Evolutionary conservation across 2,888 invertebrate species (phyloP), one percentile per base, ranked within the genome.

Genomic region (Strigamia transsilvanica): DNA sequence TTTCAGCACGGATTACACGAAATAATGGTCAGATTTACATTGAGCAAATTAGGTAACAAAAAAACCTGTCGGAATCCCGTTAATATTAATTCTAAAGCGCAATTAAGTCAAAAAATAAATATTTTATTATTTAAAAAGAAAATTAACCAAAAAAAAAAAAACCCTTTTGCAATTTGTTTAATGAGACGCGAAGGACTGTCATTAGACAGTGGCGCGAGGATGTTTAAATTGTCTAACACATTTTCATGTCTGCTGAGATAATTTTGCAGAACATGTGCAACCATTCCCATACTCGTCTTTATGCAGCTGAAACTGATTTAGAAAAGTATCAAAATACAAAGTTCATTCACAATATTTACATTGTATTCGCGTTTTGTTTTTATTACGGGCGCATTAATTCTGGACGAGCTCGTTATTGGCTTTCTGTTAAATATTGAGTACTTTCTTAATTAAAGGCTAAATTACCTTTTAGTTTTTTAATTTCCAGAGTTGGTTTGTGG

Each of bases 161-260:
- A 13, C 2, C 73, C 15, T 10, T 73, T 73, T 13, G 73, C 32
- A 73, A 73, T 32, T 73, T 73, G 73, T 73, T 73, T 73, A 73
- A 73, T 73, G 73, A 32, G 73, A 73, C 73, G 32, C 27, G 73
- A 73, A 73, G 73, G 73, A 13, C 27, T 27, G 23, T 73, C 38
- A 38, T 38, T 38, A 38, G 73, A 73, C 73, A 32, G 73, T 10
- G 73, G 73, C 32, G 73, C 73, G 15, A 32, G 73, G 27, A 73
- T 73, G 27, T 73, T 73, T 73, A 73, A 73, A 32, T 73, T 73
- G 73, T 73, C 73, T 32, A 73, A 73, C 32, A 73, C 73, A 73
- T 73, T 73, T 73, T 32, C 73, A 73, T 73, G 73, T 23, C 27
- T 73, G 73, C 73, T 15, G 73, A 27, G 32, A 15, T 15, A 73